Conservation (phyloP, 2,797 vertebrate genomes). For the Parotocinclus haroldoi region DNA sequence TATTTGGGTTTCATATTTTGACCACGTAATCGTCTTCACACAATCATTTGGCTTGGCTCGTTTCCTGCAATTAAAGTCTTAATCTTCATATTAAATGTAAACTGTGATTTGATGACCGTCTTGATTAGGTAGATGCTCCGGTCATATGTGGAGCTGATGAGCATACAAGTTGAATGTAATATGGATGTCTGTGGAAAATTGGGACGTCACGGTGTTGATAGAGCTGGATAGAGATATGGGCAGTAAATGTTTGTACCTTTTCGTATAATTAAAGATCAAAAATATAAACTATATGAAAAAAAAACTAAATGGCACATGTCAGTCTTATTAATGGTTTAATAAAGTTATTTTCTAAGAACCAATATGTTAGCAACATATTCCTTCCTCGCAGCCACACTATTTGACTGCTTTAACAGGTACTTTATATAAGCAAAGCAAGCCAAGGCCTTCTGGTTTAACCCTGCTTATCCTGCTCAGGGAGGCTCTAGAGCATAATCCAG, state of each 20-base stretch:
- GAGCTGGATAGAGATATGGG: slow-evolving; percentile 1
- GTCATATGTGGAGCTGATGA: slow-evolving; percentile 35
- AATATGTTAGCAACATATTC: no score
- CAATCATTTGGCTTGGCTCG: slow-evolving; percentile 44
- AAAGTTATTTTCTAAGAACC: no score
- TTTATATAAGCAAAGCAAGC: no score
- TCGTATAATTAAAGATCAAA: neutral
- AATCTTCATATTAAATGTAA: slow-evolving; percentile 47
- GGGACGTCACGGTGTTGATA: slow-evolving; percentile 1
- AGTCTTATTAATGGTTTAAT: neutral
- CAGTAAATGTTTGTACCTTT: neutral
- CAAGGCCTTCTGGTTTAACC: no score
- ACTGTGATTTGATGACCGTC: slow-evolving; percentile 34
- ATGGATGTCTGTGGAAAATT: slow-evolving; percentile 20
- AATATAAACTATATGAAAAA: no score
- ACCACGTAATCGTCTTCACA: slow-evolving; percentile 39
- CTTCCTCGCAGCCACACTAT: no score
- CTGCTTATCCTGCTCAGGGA: no score
- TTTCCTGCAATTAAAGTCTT: slow-evolving; percentile 41
- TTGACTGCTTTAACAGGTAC: no score
- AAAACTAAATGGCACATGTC: neutral
- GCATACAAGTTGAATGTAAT: slow-evolving; percentile 7
- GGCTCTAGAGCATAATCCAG: no score
- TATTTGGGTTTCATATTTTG: slow-evolving; percentile 33
- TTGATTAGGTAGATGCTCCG: slow-evolving; percentile 34